phyloP scores from a whole-genome alignment of 2,113 vertebrate genomes.

The Larimichthys polyactis region DNA sequence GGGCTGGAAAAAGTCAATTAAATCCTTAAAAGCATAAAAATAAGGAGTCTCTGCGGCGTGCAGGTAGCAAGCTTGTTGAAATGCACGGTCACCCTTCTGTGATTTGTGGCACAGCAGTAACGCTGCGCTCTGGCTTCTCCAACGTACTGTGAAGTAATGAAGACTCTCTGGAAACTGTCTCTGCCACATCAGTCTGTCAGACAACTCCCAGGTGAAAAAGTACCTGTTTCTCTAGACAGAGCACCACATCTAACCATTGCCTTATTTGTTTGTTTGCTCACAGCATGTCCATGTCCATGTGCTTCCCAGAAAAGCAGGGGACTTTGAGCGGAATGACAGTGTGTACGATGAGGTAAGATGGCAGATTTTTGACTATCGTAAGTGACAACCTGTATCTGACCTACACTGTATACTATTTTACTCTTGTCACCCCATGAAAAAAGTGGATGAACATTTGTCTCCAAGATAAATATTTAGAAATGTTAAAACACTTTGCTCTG shows the following conservation, averaged over 20 bases:
- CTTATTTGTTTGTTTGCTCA: conserved; percentile 51
- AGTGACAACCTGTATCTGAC: neutral
- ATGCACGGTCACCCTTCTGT: conserved; percentile 63
- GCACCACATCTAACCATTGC: conserved; percentile 9
- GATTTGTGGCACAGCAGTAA: conserved; percentile 47
- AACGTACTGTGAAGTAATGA: conserved; percentile 66
- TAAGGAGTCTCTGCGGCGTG: conserved; percentile 65
- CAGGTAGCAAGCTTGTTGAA: conserved; percentile 51
- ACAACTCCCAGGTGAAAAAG: conserved; percentile 47
- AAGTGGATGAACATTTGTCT: neutral
- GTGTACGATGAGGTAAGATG: conserved; percentile 87
- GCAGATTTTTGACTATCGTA: neutral
- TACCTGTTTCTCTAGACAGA: conserved; percentile 19
- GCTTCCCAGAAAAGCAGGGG: conserved; percentile 87
- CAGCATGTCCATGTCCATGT: conserved; percentile 93
- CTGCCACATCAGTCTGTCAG: conserved; percentile 53
- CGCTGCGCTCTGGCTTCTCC: conserved; percentile 38
- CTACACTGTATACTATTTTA: too few relatives aligned
- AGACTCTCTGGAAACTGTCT: conserved; percentile 41
- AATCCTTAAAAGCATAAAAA: conserved; percentile 66
- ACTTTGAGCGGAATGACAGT: conserved; percentile 89
- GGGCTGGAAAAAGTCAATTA: conserved; percentile 71
- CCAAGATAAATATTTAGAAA: too few relatives aligned
- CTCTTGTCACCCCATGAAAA: neutral
- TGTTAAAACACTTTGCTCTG: too few relatives aligned